These are phyloP conservation scores for Lepidonotus clava DNA, from an alignment of 2,888 invertebrate genomes.

Conservation along the genomic window DNA sequence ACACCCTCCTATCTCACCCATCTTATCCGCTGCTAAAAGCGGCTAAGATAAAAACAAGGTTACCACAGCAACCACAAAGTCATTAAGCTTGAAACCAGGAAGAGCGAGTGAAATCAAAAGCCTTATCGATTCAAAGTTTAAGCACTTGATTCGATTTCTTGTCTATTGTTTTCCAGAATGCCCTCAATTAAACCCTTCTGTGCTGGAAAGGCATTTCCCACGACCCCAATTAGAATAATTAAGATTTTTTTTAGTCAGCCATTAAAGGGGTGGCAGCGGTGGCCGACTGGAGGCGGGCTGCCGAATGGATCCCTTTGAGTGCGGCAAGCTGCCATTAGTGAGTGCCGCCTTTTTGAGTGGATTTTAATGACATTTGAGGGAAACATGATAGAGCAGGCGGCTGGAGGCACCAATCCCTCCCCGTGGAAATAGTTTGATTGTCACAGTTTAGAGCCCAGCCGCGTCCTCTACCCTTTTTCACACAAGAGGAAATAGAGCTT, in stretches of 20 bases:
- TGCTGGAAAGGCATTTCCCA: slow-evolving; percentile 35
- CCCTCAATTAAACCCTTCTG: slow-evolving; percentile 51
- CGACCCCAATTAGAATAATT: slow-evolving; percentile 54
- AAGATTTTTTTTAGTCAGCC: slow-evolving; percentile 5
- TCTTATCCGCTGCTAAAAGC: slow-evolving; percentile 14
- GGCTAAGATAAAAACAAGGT: not conserved
- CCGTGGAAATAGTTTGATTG: slow-evolving; percentile 33
- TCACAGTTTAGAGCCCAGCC: slow-evolving; percentile 38
- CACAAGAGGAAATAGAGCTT: slow-evolving; percentile 3
- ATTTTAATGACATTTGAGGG: slow-evolving; percentile 40
- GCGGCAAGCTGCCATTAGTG: slow-evolving; percentile 15
- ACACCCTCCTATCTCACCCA: not conserved
- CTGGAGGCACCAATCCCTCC: not conserved
- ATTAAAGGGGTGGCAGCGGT: not conserved
- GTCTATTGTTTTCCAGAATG: slow-evolving; percentile 51
- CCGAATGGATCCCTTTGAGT: slow-evolving; percentile 2
- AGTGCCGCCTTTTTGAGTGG: slow-evolving; percentile 15
- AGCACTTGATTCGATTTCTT: slow-evolving; percentile 48
- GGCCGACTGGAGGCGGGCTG: not conserved
- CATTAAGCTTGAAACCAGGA: slow-evolving; percentile 7
- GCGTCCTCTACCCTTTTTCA: not conserved
- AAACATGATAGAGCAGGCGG: slow-evolving; percentile 25
- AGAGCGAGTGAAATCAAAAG: slow-evolving; percentile 12
- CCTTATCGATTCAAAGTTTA: slow-evolving; percentile 47
- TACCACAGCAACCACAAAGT: slow-evolving; percentile 30